These are phyloP conservation scores for Athene cunicularia DNA, from an alignment of 2,113 vertebrate species.

Conservation along the genomic window DNA sequence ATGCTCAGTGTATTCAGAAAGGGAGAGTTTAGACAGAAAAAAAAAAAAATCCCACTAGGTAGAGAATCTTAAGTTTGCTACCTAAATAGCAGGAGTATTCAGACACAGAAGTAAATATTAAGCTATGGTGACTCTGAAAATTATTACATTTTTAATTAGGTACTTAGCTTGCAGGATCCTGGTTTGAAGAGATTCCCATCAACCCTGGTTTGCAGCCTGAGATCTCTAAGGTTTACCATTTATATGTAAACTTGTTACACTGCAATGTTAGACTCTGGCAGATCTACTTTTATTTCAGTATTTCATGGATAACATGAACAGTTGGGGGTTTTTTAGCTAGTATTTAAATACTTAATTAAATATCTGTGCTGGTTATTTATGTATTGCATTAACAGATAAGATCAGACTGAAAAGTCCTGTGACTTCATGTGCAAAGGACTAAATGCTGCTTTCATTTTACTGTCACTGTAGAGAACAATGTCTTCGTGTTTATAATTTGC, in stretches of 20 bases:
- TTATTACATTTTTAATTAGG: not conserved
- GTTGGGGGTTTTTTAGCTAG: not conserved
- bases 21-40: not conserved
- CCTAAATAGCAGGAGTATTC: not conserved
- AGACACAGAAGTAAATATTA: not conserved
- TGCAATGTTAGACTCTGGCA: not conserved
- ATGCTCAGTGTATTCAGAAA: not conserved
- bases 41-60: not conserved
- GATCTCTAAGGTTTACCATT: not conserved
- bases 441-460: constrained; percentile 14
- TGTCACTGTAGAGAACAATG: not conserved
- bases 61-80: not conserved
- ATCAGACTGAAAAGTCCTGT: constrained; percentile 23
- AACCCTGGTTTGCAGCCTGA: not conserved
- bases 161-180: not conserved
- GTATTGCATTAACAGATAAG: constrained; percentile 6
- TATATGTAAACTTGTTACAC: not conserved
- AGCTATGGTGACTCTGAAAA: not conserved
- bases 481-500: not conserved
- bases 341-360: constrained; percentile 3
- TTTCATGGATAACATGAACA: not conserved
- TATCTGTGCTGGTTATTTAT: not conserved
- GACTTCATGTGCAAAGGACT: not conserved
- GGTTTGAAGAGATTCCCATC: not conserved
- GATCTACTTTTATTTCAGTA: not conserved